Conservation (phyloP, 2,797 vertebrate species). For the Octomys mimax region DNA sequence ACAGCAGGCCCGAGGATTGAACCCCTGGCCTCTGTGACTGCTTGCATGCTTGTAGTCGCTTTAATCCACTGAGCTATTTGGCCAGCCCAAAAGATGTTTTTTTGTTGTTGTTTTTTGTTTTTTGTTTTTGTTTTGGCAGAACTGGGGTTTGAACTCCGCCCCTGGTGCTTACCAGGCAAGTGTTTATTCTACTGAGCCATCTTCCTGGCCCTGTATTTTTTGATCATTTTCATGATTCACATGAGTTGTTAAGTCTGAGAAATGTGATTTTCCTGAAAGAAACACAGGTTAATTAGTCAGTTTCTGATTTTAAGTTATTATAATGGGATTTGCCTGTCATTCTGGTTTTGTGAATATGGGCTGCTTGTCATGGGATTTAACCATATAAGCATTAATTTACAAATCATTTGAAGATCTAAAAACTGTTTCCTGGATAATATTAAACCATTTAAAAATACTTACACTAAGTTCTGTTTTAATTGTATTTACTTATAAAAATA, state of each 20-base stretch:
- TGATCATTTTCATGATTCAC: constrained; percentile 47
- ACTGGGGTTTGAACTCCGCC: too few relatives aligned
- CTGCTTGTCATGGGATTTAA: constrained; percentile 34
- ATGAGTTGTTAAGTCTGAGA: constrained; percentile 40
- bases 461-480: constrained; percentile 60
- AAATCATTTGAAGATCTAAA: constrained; percentile 63
- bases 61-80: too few relatives aligned
- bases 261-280: constrained; percentile 13
- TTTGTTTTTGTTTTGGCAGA: too few relatives aligned
- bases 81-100: too few relatives aligned
- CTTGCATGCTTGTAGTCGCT: too few relatives aligned
- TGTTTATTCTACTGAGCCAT: too few relatives aligned
- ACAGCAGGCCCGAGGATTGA: too few relatives aligned
- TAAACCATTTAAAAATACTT: constrained; percentile 65
- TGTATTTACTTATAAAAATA: constrained; percentile 62
- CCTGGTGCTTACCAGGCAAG: too few relatives aligned
- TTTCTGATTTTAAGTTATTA: constrained; percentile 37
- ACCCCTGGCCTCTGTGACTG: too few relatives aligned
- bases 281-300: constrained; percentile 55
- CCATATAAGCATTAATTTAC: constrained; percentile 45
- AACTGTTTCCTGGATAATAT: constrained; percentile 28
- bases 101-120: too few relatives aligned
- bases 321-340: constrained; percentile 44
- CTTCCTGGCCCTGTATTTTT: neutral
- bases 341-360: neutral